phyloP scores from a whole-genome alignment of 2,797 vertebrate genomes.

The Sciurus carolinensis region DNA sequence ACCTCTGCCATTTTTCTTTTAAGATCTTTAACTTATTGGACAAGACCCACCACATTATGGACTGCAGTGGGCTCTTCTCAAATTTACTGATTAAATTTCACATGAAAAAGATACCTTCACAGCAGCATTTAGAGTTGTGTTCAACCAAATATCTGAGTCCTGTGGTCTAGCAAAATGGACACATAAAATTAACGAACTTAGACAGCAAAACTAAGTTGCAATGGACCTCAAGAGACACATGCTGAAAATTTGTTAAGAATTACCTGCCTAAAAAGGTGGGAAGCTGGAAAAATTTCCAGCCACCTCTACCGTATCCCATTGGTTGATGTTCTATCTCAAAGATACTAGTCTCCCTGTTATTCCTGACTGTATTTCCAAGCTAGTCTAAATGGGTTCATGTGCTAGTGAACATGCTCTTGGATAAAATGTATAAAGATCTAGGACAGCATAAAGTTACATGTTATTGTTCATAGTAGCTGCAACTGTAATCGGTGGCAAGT shows the following conservation, averaged over 20 bases:
- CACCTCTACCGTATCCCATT: fast-evolving
- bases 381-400: not conserved
- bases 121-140: not conserved
- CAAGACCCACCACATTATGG: not conserved
- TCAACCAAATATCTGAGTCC: not conserved
- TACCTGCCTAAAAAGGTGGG: not conserved
- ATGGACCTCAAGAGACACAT: not conserved
- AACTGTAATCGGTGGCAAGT: not conserved
- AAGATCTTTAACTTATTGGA: not conserved
- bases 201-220: not conserved
- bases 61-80: not conserved
- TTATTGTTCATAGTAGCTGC: not conserved
- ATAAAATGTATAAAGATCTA: not conserved
- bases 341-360: not conserved
- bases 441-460: not conserved
- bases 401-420: not conserved
- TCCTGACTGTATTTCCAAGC: not conserved
- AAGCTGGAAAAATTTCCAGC: fast-evolving
- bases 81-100: not conserved
- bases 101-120: not conserved
- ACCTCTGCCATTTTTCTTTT: not conserved
- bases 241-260: not conserved
- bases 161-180: not conserved
- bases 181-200: not conserved
- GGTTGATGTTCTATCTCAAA: not conserved